Evolutionary conservation across 2,113 vertebrate species (phyloP).

Genomic region (Eulacestoma nigropectus): DNA sequence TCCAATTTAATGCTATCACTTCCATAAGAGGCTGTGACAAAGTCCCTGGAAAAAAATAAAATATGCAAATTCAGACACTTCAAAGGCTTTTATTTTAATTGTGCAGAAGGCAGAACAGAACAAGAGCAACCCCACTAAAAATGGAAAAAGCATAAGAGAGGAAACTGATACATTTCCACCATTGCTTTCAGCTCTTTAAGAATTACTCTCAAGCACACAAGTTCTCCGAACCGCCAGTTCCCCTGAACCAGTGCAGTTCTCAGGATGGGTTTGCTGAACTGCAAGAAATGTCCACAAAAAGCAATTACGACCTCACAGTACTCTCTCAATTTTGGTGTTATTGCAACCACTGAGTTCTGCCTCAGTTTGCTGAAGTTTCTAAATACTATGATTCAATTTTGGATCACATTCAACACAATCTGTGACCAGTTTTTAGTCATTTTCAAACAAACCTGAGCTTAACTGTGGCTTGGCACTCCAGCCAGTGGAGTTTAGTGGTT

Average conservation of each 20-base stretch:
- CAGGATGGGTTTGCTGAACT: neutral
- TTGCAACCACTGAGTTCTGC: neutral
- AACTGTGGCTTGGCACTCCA: slow-evolving; percentile 36
- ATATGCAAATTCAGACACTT: slow-evolving; percentile 63
- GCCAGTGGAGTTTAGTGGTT: neutral
- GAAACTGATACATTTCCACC: slow-evolving; percentile 12
- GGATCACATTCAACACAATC: neutral
- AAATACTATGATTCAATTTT: neutral
- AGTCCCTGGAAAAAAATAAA: slow-evolving; percentile 43
- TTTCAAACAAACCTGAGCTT: slow-evolving; percentile 35
- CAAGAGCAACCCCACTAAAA: slow-evolving; percentile 51
- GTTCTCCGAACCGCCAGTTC: neutral
- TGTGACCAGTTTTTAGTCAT: neutral
- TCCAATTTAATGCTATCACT: slow-evolving; percentile 55
- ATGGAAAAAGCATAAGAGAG: neutral
- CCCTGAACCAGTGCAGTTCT: neutral
- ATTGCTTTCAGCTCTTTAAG: neutral
- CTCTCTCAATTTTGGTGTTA: neutral
- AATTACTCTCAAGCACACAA: neutral
- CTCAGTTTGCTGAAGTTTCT: neutral
- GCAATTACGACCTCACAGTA: neutral
- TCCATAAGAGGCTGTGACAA: slow-evolving; percentile 46
- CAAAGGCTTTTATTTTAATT: slow-evolving; percentile 67
- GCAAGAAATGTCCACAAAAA: neutral
- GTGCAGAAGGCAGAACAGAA: slow-evolving; percentile 50